These are phyloP conservation scores for Vanessa cardui DNA, from an alignment of 2,888 invertebrate species.

Conservation along the genomic window DNA sequence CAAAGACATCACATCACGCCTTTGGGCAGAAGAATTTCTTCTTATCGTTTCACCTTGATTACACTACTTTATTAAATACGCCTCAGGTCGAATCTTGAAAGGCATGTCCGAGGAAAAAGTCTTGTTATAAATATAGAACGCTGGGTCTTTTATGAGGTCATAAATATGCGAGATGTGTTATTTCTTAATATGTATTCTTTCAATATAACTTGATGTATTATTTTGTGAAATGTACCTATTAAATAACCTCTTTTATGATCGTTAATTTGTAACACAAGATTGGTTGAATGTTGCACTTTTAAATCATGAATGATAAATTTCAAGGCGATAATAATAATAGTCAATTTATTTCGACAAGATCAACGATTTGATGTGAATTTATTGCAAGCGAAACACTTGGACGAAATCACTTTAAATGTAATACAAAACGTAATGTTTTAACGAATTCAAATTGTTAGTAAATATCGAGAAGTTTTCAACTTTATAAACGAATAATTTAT, in stretches of 20 bases:
- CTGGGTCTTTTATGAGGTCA: slow-evolving; percentile 7
- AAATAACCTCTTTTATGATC: not conserved
- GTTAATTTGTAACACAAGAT: not conserved
- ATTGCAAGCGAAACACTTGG: not conserved
- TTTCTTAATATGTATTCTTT: not conserved
- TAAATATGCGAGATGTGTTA: not conserved
- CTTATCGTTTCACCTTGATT: slow-evolving; percentile 39
- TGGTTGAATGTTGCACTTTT: not conserved
- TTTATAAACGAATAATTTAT: no score
- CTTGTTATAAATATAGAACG: slow-evolving; percentile 19
- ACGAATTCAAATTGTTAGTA: not conserved
- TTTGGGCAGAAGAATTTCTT: slow-evolving; percentile 33
- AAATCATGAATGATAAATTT: not conserved
- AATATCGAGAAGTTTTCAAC: no score
- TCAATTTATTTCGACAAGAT: not conserved
- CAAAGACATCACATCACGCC: slow-evolving; percentile 40
- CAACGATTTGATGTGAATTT: no score
- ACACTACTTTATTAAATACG: slow-evolving; percentile 45
- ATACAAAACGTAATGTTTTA: no score
- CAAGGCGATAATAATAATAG: not conserved
- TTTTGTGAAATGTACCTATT: not conserved
- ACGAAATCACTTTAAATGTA: not conserved
- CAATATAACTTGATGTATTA: not conserved
- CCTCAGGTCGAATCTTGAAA: slow-evolving; percentile 36
- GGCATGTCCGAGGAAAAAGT: slow-evolving; percentile 31